These are phyloP conservation scores for Trichacis sp. DNA, from an alignment of 2,888 invertebrate genomes.

Conservation along the genomic window DNA sequence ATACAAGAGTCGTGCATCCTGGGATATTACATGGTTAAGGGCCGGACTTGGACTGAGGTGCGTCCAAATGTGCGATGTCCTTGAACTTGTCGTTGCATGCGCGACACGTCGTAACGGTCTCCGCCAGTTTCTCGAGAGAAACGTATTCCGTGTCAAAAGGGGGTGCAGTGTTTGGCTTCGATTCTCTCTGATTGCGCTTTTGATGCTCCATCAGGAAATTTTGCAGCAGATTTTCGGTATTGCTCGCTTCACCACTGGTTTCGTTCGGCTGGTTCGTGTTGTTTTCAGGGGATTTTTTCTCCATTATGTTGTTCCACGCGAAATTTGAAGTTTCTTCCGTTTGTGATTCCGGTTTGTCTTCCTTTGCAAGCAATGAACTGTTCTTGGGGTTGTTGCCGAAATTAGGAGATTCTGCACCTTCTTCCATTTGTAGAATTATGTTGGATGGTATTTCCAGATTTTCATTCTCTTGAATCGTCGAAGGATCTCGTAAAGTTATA, in stretches of 20 bases:
- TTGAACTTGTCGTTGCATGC: conserved; percentile 75
- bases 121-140: conserved; percentile 74
- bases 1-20: conserved; percentile 62
- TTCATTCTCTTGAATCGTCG: conserved; percentile 49
- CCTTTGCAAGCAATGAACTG: conserved; percentile 18
- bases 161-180: conserved; percentile 49
- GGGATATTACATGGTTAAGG: conserved; percentile 71
- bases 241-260: conserved; percentile 49
- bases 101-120: conserved; percentile 73
- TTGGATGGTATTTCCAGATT: conserved; percentile 42
- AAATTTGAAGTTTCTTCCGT: conserved; percentile 38
- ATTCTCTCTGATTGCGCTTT: conserved; percentile 54
- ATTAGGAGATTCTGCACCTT: conserved; percentile 33
- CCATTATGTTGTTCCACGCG: conserved; percentile 56
- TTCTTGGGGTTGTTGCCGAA: conserved; percentile 4
- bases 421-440: conserved; percentile 50
- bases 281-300: conserved; percentile 5
- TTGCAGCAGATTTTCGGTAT: conserved; percentile 57
- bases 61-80: conserved; percentile 71
- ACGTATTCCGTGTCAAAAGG: conserved; percentile 73
- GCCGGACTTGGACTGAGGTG: conserved; percentile 72
- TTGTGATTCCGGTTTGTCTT: conserved; percentile 42
- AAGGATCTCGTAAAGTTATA: conserved; percentile 43
- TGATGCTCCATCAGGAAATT: conserved; percentile 64
- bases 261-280: conserved; percentile 21